Evolutionary conservation across 2,888 invertebrate species (phyloP).

Genomic region (Apamea monoglypha): DNA sequence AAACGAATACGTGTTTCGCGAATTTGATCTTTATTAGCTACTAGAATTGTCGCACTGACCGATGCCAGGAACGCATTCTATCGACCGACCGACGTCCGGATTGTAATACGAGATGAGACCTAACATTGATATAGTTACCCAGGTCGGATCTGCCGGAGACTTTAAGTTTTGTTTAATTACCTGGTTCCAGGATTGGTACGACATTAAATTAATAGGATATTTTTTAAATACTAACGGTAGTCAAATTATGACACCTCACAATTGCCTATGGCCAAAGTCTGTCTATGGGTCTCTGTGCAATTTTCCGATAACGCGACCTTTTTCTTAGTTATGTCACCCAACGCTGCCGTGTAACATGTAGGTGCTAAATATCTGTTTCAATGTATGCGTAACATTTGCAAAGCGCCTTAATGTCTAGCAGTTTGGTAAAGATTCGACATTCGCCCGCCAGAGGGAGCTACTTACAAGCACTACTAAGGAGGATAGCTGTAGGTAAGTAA

Average conservation of each 20-base stretch:
- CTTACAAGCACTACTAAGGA: not conserved
- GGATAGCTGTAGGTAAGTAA: too few relatives aligned
- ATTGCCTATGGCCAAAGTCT: not conserved
- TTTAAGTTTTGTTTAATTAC: too few relatives aligned
- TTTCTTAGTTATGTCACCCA: conserved; percentile 36
- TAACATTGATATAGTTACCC: too few relatives aligned
- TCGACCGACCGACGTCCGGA: too few relatives aligned
- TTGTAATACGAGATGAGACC: too few relatives aligned
- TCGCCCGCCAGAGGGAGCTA: conserved; percentile 19
- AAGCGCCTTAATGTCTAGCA: conserved; percentile 51
- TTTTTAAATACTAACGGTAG: not conserved
- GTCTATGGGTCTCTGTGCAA: not conserved
- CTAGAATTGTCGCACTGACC: too few relatives aligned
- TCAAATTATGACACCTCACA: not conserved
- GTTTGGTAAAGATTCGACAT: conserved; percentile 11
- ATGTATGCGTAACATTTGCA: conserved; percentile 45
- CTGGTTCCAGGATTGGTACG: not conserved
- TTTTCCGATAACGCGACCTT: conserved; percentile 8
- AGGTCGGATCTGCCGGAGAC: too few relatives aligned
- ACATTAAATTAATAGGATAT: not conserved
- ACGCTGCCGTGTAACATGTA: conserved; percentile 22
- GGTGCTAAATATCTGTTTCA: conserved; percentile 43
- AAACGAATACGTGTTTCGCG: too few relatives aligned
- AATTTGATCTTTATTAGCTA: too few relatives aligned
- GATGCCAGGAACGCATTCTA: too few relatives aligned